Percentiles rank a stretch among this genome's conserved stretches.
Evolutionary conservation across 2,797 vertebrate genomes (phyloP).

Genomic region (Glossophaga mutica): DNA sequence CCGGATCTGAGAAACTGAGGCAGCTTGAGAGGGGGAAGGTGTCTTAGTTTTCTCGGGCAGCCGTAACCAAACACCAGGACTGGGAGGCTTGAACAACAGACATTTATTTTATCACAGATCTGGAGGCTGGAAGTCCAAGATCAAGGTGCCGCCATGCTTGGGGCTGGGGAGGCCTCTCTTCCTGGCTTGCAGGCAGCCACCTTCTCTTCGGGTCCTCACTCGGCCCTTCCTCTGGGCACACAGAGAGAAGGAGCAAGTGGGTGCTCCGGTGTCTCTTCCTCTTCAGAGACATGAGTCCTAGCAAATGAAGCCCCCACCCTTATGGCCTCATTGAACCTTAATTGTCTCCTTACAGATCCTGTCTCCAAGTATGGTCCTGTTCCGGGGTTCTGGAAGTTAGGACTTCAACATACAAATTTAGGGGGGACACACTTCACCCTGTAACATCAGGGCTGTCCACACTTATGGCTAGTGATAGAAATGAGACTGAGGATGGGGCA

Average conservation of each 20-base stretch:
- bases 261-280: neutral
- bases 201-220: neutral
- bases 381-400: neutral
- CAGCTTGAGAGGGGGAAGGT: fast-evolving
- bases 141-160: neutral
- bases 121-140: neutral
- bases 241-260: fast-evolving
- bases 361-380: neutral
- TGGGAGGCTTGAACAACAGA: neutral
- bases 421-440: no score
- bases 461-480: neutral
- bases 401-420: neutral
- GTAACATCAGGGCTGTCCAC: neutral
- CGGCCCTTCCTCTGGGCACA: neutral
- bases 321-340: neutral
- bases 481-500: neutral
- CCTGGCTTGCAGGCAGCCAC: neutral
- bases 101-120: neutral
- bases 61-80: no score
- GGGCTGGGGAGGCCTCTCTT: neutral
- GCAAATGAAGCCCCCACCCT: neutral
- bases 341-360: neutral
- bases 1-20: neutral
- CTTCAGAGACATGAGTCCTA: neutral
- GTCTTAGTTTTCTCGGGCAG: neutral